Percentiles rank a stretch among this genome's conserved stretches.
Evolutionary conservation across 2,797 vertebrate genomes (phyloP).

Genomic region (Meriones psammophilus): DNA sequence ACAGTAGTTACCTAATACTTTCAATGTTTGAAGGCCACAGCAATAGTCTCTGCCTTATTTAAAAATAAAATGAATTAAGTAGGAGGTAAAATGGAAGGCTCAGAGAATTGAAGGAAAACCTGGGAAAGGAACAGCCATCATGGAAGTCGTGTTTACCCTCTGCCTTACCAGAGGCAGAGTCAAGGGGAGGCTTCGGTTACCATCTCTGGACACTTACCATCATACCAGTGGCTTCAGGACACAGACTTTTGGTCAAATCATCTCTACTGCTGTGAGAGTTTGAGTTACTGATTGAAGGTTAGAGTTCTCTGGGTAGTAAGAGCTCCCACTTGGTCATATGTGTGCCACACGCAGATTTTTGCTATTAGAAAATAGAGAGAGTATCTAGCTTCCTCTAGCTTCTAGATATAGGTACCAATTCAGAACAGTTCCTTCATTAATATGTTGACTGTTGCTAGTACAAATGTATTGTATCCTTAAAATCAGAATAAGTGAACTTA

Average conservation of each 20-base stretch:
- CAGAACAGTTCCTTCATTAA: background rate
- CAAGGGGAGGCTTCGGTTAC: rapidly evolving
- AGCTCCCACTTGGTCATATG: background rate
- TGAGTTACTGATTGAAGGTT: background rate
- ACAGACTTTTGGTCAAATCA: background rate
- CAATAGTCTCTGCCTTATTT: constrained; percentile 20
- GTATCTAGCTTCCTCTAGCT: background rate
- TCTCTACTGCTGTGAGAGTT: background rate
- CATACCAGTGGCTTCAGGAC: background rate
- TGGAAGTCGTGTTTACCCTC: background rate
- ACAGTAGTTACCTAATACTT: background rate
- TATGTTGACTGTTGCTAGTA: background rate
- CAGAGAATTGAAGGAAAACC: background rate
- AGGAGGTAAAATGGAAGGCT: background rate
- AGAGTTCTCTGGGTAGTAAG: background rate
- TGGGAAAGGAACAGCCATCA: background rate
- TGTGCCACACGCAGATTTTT: background rate
- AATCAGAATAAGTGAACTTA: background rate
- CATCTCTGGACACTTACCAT: background rate
- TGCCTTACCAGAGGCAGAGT: background rate
- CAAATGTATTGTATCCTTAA: background rate
- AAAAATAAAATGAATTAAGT: constrained; percentile 4
- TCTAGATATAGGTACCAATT: background rate
- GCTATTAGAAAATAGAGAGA: rapidly evolving
- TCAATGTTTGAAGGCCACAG: constrained; percentile 29